Percentiles rank a stretch among this genome's conserved stretches.
phyloP scores from a whole-genome alignment of 2,113 vertebrate genomes.

The Formicarius rufipectus region DNA sequence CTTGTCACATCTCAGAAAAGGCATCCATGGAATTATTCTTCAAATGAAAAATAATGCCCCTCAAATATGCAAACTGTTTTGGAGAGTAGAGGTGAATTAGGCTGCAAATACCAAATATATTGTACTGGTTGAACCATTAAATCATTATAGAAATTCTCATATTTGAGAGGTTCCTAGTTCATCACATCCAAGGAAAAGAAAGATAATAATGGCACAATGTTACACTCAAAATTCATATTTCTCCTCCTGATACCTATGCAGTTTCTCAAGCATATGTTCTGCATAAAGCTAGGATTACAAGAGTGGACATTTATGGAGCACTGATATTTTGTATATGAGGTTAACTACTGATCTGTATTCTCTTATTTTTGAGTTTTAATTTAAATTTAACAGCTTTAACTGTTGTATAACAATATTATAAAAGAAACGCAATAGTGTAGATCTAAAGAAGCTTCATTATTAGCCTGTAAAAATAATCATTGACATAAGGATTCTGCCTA shows the following conservation, averaged over 20 bases:
- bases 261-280: not conserved
- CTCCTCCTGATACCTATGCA: not conserved
- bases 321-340: not conserved
- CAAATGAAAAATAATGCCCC: not conserved
- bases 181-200: not conserved
- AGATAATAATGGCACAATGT: not conserved
- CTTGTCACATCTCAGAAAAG: not conserved
- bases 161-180: not conserved
- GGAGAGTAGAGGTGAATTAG: not conserved
- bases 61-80: not conserved
- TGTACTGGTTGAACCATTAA: not conserved
- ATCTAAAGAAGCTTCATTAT: not conserved
- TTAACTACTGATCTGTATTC: not conserved
- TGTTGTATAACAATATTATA: not conserved
- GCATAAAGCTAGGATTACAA: not conserved
- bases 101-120: not conserved
- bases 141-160: not conserved
- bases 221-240: not conserved
- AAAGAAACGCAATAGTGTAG: not conserved
- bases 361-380: not conserved
- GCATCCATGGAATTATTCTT: not conserved
- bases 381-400: not conserved
- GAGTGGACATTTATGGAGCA: not conserved
- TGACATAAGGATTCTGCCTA: slow-evolving; percentile 35
- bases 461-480: slow-evolving; percentile 35